A percentile compares a stretch with the other conserved stretches of the same genome.
Evolutionary conservation across 2,888 invertebrate species (phyloP).

Genomic region (Temnothorax unifasciatus): DNA sequence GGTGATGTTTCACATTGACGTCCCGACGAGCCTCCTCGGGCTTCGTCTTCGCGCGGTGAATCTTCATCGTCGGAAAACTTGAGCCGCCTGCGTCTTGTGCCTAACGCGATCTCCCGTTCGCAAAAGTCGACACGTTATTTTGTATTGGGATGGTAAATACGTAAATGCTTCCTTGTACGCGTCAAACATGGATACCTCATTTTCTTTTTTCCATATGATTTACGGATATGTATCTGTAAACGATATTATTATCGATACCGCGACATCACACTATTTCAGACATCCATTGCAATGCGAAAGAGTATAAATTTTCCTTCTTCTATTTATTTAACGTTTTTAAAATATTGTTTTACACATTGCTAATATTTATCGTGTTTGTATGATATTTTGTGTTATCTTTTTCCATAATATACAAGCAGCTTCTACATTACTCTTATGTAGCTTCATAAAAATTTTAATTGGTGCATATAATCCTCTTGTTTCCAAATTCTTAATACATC

Average conservation of each 20-base stretch:
- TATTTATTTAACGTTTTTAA: neutral
- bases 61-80: conserved; percentile 70
- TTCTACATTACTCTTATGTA: neutral
- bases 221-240: neutral
- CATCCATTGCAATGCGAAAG: neutral
- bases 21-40: conserved; percentile 67
- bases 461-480: neutral
- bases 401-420: neutral
- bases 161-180: neutral
- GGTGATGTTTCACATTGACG: conserved; percentile 78
- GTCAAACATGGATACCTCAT: neutral
- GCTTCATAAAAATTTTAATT: conserved; percentile 3
- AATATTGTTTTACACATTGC: neutral
- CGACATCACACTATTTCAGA: neutral
- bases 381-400: neutral
- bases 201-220: neutral
- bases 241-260: neutral
- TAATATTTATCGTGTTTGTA: neutral
- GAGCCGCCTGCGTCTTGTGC: conserved; percentile 51
- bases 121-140: conserved; percentile 58
- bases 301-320: neutral
- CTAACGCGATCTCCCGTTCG: conserved; percentile 15
- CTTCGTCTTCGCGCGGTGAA: conserved; percentile 64
- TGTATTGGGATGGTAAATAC: conserved; percentile 57
- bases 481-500: conserved; percentile 14